Percentiles rank a stretch among this genome's conserved stretches.
These are phyloP conservation scores for Pycnomerus fuliginosus DNA, from an alignment of 2,888 invertebrate species.

Conservation along the genomic window DNA sequence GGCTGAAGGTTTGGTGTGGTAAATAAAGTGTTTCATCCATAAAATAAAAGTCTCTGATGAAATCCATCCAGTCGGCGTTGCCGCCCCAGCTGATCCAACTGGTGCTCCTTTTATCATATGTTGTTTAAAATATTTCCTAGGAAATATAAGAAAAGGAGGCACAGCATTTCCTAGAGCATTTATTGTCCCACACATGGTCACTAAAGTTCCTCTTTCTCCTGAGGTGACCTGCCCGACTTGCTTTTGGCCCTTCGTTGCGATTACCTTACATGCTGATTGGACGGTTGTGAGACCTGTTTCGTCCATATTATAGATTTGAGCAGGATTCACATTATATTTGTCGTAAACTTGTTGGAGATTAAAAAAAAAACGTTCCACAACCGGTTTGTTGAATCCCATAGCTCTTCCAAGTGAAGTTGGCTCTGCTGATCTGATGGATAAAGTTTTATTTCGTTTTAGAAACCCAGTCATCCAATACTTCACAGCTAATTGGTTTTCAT, in stretches of 20 bases:
- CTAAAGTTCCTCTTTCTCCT: not conserved
- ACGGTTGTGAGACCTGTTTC: not conserved
- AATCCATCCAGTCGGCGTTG: not conserved
- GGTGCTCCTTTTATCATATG: constrained; percentile 1
- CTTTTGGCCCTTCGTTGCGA: not conserved
- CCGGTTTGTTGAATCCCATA: constrained; percentile 1
- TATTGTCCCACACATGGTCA: not conserved
- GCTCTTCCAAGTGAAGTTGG: not conserved
- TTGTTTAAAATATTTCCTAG: not conserved
- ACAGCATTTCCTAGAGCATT: not conserved
- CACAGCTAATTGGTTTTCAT: not conserved
- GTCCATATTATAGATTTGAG: not conserved
- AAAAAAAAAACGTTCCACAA: not conserved
- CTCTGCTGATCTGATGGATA: not conserved
- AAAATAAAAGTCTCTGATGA: not conserved
- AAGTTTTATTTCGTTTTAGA: not conserved
- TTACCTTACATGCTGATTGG: not conserved
- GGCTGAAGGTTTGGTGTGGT: not conserved
- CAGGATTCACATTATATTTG: not conserved
- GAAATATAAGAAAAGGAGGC: not conserved
- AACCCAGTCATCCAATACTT: not conserved
- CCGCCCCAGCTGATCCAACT: not conserved
- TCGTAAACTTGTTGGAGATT: not conserved
- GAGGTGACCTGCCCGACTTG: constrained; percentile 1
- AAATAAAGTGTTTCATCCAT: not conserved